Evolutionary conservation across 2,113 vertebrate species (phyloP), one percentile per base, ranked within the genome.

Genomic region (Micronycteris hirsuta): DNA sequence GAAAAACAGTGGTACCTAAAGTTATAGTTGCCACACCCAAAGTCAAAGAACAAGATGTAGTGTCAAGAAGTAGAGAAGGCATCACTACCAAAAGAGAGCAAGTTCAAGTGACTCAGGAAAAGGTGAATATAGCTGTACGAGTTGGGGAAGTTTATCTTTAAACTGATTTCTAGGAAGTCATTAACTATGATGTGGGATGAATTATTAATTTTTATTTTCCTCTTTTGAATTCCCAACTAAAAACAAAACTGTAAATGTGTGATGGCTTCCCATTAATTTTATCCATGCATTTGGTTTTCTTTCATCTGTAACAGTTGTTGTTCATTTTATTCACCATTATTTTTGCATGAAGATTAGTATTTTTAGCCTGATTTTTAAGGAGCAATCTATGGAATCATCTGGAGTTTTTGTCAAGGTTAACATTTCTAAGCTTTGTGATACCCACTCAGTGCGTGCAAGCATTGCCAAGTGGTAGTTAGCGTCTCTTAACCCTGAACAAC

Each of bases 1-100:
- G 98, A 68, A 99, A 98, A 98, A 96, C 97, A 96, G 98, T 98
- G 95, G 96, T 98, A 93, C 97, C 98, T 16, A 98, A 97, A 95
- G 98, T 98, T 95, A 97, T 98, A 98, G 98, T 98, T 96, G 98
- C 98, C 86, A 91, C 97, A 63, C 98, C 98, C 74, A 98, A 98
- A 98, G 81, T 85, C 94, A 98, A 98, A 98, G 98, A 99, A 84
- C 97, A 98, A 97, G 98, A 98, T 82, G 94, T 96, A 70, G 74
- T 98, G 73, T 96, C 98, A 93, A 98, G 98, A 98, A 97, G 91
- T 96, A 98, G 97, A 98, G 97, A 98, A 98, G 96, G 96, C 97
- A 97, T 98, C 96, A 77, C 97, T 96, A 54, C 87, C 96, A 97
- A 98, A 97, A 97, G 94, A 97, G 97, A 98, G 24, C 98, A 98